Evolutionary conservation across 2,113 vertebrate genomes (phyloP), one percentile per base, ranked within the genome.

Genomic region (Symphodus melops): DNA sequence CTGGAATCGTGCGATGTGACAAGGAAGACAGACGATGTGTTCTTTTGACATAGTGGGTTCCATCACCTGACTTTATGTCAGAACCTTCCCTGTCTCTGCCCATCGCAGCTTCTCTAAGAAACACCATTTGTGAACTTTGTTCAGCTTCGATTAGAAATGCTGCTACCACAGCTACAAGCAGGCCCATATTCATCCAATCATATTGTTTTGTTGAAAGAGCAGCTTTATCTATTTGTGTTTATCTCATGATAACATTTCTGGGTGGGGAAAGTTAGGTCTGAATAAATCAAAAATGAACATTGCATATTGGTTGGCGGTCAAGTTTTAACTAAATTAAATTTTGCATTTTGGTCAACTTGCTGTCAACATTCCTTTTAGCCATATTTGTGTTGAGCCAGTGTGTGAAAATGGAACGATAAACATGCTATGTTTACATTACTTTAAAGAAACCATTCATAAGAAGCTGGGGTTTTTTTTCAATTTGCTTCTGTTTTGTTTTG

Each of bases 1-100:
- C 12, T 48, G n/a, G 80, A 75, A 72, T 56, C 21, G 57, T 28
- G 41, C 33, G 75, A 46, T 58, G 37, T 54, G 39, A 72, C 60
- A 71, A 42, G 42, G 53, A 48, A 60, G 49, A 41, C 49, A 69
- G 55, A 51, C 56, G 57, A 75, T 20, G 42, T 20, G 41, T 14
- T 21, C 41, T 42, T 56, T 36, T 56, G 52, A 66, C 19, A 61
- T 19, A 55, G 17, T 21, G 20, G 51, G 13, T 52, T 71, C 79
- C 28, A 63, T 42, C 54, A 64, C 20, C 3, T 19, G 17, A 14
- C 39, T 58, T 41, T 36, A 72, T 44, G 39, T 55, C 60, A 59
- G 20, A 20, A 23, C 41, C 8, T 16, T n/a, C 65, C 14, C 2
- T 13, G 3, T 57, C n/a, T 51, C n/a, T 52, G 21, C 20, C 11